Base-by-base conservation (phyloP, 1,140 invertebrate species). In the Lepidurus couesii region DNA sequence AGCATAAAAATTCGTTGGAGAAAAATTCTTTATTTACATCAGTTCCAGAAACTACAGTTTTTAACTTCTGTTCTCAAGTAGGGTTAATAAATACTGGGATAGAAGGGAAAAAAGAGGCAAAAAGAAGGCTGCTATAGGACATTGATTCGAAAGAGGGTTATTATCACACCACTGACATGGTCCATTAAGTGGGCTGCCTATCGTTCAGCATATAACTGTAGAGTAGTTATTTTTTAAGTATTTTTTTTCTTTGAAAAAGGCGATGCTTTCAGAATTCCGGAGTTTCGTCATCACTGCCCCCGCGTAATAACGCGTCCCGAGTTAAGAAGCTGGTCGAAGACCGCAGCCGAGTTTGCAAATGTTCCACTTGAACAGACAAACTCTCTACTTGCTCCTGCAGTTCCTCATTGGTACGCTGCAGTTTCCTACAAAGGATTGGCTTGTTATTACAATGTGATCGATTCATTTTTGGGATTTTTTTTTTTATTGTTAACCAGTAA, bases 371-470 rank as follows among this genome's bases (percentile, higher is more conserved):
- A 21, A 93, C 88, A 83, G 92, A 91, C 26, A 92, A 86, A 53
- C 88, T 90, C 81, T 94, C 91, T 3, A 92, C 87, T 84, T 93
- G 91, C 79, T 94, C 92, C 81, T 92, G 88, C 1, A 94, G 87
- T 83, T 94, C 91, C 80, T 94, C 92, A 83, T 93, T 94, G 8
- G 87, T 87, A 77, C 92, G 87, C 85, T 94, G 92, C 21, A 94
- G 84, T 82, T 92, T 92, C 16, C 92, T 86, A 47, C 74, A 45
- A 76, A 7, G 65, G 43, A 42, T 75, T 11, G 16, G 75, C 75
- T 75, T 76, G 21, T 42, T 75, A 44, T 73, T 75, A 47, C 76
- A 42, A 44, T 77, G 81, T 34, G 42, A 2, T 74, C 0, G 53
- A 16, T 73, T 21, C 73, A n/a, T 78, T 75, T 44, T 65, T 11